phyloP scores from a whole-genome alignment of 2,888 invertebrate genomes.

The Mylabris sibirica region DNA sequence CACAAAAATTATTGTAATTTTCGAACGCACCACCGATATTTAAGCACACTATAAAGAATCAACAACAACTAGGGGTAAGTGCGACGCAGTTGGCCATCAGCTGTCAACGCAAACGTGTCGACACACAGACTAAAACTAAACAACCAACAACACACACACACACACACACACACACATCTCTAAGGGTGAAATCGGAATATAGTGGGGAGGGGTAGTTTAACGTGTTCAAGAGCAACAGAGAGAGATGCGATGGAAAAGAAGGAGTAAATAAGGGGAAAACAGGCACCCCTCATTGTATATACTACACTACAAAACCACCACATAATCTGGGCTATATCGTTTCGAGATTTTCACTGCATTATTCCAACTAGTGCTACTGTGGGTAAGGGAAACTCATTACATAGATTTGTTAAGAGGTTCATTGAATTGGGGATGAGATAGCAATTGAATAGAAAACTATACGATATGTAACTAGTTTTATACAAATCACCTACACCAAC shows the following conservation, averaged over 20 bases:
- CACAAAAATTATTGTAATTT: no score
- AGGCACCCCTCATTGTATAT: constrained; percentile 37
- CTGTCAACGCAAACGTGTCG: constrained; percentile 29
- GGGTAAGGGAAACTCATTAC: constrained; percentile 46
- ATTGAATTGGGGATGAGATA: constrained; percentile 45
- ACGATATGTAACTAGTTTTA: constrained; percentile 6
- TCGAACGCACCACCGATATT: not conserved
- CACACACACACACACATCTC: constrained; percentile 14
- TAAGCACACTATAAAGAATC: not conserved
- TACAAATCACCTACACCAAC: not conserved
- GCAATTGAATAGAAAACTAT: constrained; percentile 26
- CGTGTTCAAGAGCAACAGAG: not conserved
- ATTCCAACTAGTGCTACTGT: constrained; percentile 45
- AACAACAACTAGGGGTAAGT: constrained; percentile 8
- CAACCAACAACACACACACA: constrained; percentile 23
- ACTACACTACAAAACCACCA: constrained; percentile 49
- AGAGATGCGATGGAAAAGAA: constrained; percentile 13
- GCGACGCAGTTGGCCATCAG: constrained; percentile 26
- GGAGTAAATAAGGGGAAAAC: constrained; percentile 15
- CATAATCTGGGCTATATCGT: constrained; percentile 57
- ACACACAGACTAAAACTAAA: constrained; percentile 32
- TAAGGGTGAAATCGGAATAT: not conserved
- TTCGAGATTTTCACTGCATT: constrained; percentile 57
- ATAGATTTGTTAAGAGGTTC: constrained; percentile 56
- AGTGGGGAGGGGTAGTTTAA: not conserved